Base-by-base conservation (phyloP, 2,888 invertebrate species). In the Tenthredo mesomela region DNA sequence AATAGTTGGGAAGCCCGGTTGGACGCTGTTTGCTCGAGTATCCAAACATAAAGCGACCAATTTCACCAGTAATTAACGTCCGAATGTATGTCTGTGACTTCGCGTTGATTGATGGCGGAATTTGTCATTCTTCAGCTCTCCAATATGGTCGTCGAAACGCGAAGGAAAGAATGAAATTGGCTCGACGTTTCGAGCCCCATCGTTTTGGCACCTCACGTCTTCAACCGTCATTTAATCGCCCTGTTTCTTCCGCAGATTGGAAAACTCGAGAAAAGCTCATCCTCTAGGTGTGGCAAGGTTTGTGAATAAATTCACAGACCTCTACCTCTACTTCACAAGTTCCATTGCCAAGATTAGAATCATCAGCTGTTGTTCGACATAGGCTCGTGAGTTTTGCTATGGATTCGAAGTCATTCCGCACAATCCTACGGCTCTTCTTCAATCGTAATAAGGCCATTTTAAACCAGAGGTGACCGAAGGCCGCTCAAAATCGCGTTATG, bases 51-150 rank as follows among this genome's bases (percentile, higher is more conserved):
- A 33, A 4, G 29, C 50, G 9, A 77, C 29, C 50, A 77, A 77
- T 77, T 77, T 33, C 50, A n/a, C 29, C 18, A 33, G 54, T n/a
- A 50, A 73, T 50, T 54, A 50, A 29, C 77, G 77, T 77, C 29
- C 25, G 47, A 50, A 70, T n/a, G 12, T 18, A 29, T 33, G 29
- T 18, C 29, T 54, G 18, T 47, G 50, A 29, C n/a, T n/a, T 54
- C 25, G 33, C 29, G 25, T n/a, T 21, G 18, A n/a, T 7, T 7
- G 10, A 37, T n/a, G 5, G 10, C 43, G 12, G 18, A 7, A 75
- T 75, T 75, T 21, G 21, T 33, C 67, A 10, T 15, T 67, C 33
- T 5, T 67, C 67, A 4, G 25, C 29, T 33, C 67, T 15, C 10
- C 18, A 15, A 15, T 33, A 15, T 29, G 65, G 2, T 29, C 29